phyloP scores from a whole-genome alignment of 2,888 invertebrate species.

The Teleogryllus oceanicus region DNA sequence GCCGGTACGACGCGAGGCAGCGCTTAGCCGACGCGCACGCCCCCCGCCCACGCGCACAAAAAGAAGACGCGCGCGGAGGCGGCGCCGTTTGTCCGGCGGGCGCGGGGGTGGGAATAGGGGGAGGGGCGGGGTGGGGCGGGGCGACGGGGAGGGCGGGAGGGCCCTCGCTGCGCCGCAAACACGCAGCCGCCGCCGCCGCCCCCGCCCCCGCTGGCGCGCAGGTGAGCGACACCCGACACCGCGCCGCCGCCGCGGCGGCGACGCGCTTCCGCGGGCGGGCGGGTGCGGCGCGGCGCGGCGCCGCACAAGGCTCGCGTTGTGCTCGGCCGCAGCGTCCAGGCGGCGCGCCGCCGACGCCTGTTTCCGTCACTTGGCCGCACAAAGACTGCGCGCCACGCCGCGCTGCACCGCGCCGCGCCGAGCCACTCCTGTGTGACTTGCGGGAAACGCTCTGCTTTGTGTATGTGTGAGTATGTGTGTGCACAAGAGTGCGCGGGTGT shows the following conservation, averaged over 20 bases:
- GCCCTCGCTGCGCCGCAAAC: not conserved
- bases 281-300: too few relatives aligned
- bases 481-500: too few relatives aligned
- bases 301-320: too few relatives aligned
- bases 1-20: too few relatives aligned
- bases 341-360: too few relatives aligned
- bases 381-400: not conserved
- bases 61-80: not conserved
- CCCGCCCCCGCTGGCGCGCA: not conserved
- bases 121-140: not conserved
- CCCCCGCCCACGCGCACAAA: not conserved
- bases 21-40: too few relatives aligned
- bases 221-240: not conserved
- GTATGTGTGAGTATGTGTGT: too few relatives aligned
- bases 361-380: not conserved
- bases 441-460: too few relatives aligned
- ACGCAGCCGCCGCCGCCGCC: not conserved
- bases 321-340: too few relatives aligned
- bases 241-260: not conserved
- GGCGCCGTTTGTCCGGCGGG: not conserved
- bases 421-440: too few relatives aligned
- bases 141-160: not conserved
- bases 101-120: not conserved
- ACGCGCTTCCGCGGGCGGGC: too few relatives aligned
- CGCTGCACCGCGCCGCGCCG: not conserved